These are phyloP conservation scores for Xestia rhomboidea DNA, from an alignment of 2,888 invertebrate genomes.

Conservation along the genomic window DNA sequence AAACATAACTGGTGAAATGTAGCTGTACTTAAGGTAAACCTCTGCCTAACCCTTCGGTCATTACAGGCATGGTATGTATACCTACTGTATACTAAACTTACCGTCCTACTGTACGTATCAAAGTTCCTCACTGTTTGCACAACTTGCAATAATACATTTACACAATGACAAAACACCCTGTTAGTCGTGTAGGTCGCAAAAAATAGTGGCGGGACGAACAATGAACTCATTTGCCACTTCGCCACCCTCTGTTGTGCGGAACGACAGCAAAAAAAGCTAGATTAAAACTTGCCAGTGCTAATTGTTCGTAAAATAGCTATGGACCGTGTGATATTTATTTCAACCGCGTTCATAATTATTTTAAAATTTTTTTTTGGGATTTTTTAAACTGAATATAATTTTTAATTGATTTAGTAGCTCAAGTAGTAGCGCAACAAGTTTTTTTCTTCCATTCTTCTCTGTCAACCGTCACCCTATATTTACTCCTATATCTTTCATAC, in stretches of 20 bases:
- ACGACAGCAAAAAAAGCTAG: slow-evolving; percentile 70
- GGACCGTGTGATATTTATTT: slow-evolving; percentile 21
- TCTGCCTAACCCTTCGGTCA: no score
- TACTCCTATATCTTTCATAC: no score
- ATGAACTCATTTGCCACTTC: slow-evolving; percentile 78
- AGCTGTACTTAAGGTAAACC: no score
- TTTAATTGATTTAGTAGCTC: background rate
- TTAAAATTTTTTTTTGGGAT: background rate
- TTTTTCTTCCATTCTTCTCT: no score
- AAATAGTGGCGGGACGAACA: slow-evolving; percentile 73
- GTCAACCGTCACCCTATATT: no score
- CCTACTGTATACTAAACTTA: background rate
- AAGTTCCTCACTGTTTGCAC: background rate
- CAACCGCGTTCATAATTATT: slow-evolving; percentile 2
- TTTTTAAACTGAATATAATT: background rate
- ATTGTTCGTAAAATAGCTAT: slow-evolving; percentile 52
- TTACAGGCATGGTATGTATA: background rate
- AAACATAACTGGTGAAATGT: no score
- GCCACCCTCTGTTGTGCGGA: slow-evolving; percentile 69
- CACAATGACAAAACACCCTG: slow-evolving; percentile 50
- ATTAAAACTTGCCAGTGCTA: slow-evolving; percentile 69
- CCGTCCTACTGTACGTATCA: background rate
- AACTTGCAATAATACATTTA: slow-evolving; percentile 43
- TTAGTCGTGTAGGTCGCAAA: slow-evolving; percentile 64
- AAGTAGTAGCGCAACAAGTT: background rate